These are phyloP conservation scores for Pollenia griseotomentosa DNA, from an alignment of 2,888 invertebrate genomes.

Conservation along the genomic window DNA sequence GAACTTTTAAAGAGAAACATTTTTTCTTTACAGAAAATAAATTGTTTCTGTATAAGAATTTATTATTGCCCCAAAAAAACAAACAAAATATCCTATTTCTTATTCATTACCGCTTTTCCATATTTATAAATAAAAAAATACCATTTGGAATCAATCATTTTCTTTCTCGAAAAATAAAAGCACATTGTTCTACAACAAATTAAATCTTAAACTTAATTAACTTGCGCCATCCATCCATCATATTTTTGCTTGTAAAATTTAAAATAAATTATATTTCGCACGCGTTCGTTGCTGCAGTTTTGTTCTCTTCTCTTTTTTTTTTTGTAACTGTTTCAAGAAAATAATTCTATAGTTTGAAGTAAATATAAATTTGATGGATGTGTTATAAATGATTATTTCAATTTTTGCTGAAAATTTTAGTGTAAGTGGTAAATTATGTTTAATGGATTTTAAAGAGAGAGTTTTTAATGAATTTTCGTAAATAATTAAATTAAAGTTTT, in stretches of 20 bases:
- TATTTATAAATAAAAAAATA: background rate
- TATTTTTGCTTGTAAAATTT: constrained; percentile 18
- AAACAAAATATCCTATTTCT: background rate
- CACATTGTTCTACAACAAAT: background rate
- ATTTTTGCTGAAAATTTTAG: background rate
- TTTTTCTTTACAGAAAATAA: too few species aligned
- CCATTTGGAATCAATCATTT: constrained; percentile 16
- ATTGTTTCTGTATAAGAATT: too few species aligned
- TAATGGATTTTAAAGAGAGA: constrained; percentile 17
- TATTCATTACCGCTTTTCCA: background rate
- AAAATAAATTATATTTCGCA: constrained; percentile 34
- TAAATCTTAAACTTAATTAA: constrained; percentile 29
- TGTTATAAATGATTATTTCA: constrained; percentile 40
- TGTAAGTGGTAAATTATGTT: constrained; percentile 6
- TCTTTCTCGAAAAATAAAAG: background rate
- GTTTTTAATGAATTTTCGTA: background rate
- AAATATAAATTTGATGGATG: constrained; percentile 42
- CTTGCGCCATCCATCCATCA: constrained; percentile 20
- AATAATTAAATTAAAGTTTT: constrained; percentile 24
- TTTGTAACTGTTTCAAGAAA: background rate
- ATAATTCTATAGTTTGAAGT: background rate
- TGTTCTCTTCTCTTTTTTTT: background rate
- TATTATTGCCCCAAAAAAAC: too few species aligned
- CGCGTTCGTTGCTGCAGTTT: background rate
- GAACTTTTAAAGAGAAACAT: too few species aligned